Base-by-base conservation (phyloP, 2,113 vertebrate species). In the Glareola pratincola region DNA sequence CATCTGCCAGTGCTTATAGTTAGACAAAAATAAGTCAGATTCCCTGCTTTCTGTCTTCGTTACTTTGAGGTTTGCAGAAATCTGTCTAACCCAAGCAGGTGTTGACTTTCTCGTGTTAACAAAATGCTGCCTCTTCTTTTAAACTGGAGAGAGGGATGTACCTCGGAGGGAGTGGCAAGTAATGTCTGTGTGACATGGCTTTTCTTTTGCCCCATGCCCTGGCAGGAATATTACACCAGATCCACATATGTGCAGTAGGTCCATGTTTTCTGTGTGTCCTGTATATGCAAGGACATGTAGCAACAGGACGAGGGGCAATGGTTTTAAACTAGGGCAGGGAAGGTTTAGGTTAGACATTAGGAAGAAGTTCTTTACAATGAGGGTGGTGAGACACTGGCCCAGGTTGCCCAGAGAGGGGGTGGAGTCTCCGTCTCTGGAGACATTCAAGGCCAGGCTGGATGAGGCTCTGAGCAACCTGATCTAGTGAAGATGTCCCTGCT, bases 191-290 rank as follows among this genome's bases (percentile, higher is more conserved):
- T 30, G 85, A 13, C 23, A 2, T 0, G 16, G 3, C 7, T 88
- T 74, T 36, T 12, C 24, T 62, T 74, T 14, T 75, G 73, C 29
- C 37, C 24, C 20, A 1, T 41, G 69, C 10, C 19, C 54, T 87
- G 68, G 34, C 24, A 18, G 4, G 45, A 41, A 4, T 7, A 9
- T 6, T 3, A 21, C 53, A 73, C 67, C 20, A 69, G 24, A 66
- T 29, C 10, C 23, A 43, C n/a, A 2, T 3, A 2, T 0, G 6
- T 34, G 57, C n/a, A n/a, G 29, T 1, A 20, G 36, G 45, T n/a
- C 23, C 32, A 32, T 50, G 4, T 30, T 9, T 68, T 88, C 47
- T 63, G 10, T 4, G 8, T 41, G 45, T 13, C 39, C 39, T 73
- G 0, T 3, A 27, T 10, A 2, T 22, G 47, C 47, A 48, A 48